phyloP scores from a whole-genome alignment of 2,888 invertebrate genomes.

The Scaptomyza caliginosa region DNA sequence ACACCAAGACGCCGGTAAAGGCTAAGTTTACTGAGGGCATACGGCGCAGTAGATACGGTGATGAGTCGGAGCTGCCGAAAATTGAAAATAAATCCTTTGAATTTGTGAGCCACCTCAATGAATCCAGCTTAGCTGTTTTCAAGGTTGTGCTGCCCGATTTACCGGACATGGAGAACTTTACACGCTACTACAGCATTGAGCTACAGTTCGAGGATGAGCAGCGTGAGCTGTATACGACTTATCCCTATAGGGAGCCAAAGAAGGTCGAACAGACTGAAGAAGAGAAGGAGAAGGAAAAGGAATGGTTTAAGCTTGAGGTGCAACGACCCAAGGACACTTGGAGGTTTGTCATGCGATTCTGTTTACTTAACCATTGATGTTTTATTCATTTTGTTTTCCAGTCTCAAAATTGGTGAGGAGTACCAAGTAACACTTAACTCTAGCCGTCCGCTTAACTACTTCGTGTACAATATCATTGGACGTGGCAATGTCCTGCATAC shows the following conservation, averaged over 20 bases:
- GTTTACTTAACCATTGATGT: too few relatives aligned
- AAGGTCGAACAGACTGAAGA: constrained; percentile 39
- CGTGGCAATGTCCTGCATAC: constrained; percentile 93
- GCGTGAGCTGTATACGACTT: constrained; percentile 61
- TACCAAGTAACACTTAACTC: constrained; percentile 90
- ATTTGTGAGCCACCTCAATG: constrained; percentile 85
- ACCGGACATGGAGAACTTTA: constrained; percentile 64
- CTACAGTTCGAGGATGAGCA: constrained; percentile 68
- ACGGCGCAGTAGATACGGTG: constrained; percentile 36
- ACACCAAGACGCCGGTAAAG: constrained; percentile 86
- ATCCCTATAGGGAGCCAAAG: constrained; percentile 74
- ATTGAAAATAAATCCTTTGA: constrained; percentile 83
- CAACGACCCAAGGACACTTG: constrained; percentile 53
- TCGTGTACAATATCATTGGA: constrained; percentile 91
- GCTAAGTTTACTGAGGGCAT: constrained; percentile 69
- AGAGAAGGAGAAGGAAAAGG: constrained; percentile 57
- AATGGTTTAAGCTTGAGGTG: constrained; percentile 61
- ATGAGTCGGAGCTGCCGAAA: constrained; percentile 45
- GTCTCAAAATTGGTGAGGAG: constrained; percentile 87
- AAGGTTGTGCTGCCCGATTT: constrained; percentile 87
- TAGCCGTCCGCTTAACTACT: constrained; percentile 89
- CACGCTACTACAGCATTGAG: constrained; percentile 63
- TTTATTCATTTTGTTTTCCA: too few relatives aligned
- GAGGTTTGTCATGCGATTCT: too few relatives aligned
- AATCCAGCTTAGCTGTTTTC: constrained; percentile 87